Conservation (phyloP, 2,797 vertebrate genomes). For the Acipenser ruthenus region DNA sequence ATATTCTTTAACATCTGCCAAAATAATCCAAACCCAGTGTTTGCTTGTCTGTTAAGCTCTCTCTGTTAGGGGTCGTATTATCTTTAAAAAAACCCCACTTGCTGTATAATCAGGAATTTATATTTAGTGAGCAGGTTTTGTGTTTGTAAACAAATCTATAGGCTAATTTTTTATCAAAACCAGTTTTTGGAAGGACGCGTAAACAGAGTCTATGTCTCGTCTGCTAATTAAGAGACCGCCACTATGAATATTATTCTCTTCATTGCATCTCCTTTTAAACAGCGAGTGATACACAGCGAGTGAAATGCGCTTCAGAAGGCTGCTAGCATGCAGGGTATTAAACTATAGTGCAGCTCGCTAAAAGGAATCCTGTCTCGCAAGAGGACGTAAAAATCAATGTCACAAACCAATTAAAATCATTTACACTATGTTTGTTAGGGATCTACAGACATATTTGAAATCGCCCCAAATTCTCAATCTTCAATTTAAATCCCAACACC, state of each 20-base stretch:
- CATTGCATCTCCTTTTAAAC: constrained; percentile 34
- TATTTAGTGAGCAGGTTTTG: constrained; percentile 48
- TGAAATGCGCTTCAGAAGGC: constrained; percentile 28
- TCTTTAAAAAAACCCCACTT: constrained; percentile 21
- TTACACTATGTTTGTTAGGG: too few species aligned
- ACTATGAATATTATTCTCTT: constrained; percentile 63
- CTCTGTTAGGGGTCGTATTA: constrained; percentile 18
- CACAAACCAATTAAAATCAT: too few species aligned
- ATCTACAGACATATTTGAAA: too few species aligned
- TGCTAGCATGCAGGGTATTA: too few species aligned
- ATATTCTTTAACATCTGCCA: too few species aligned
- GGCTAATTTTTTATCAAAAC: constrained; percentile 50
- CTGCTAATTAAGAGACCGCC: constrained; percentile 53
- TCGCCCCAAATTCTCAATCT: too few species aligned
- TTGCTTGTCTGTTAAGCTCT: constrained; percentile 20
- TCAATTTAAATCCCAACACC: too few species aligned
- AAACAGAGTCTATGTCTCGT: constrained; percentile 41
- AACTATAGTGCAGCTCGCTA: too few species aligned
- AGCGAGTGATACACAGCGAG: constrained; percentile 35
- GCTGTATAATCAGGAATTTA: constrained; percentile 27
- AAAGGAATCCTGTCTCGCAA: too few species aligned
- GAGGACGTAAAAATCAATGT: too few species aligned
- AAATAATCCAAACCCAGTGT: constrained; percentile 3
- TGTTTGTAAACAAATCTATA: constrained; percentile 51
- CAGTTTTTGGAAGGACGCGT: constrained; percentile 39